Percentiles rank a stretch among this genome's conserved stretches.
Conservation (phyloP, 2,797 vertebrate species). For the Myotis vivesi region DNA sequence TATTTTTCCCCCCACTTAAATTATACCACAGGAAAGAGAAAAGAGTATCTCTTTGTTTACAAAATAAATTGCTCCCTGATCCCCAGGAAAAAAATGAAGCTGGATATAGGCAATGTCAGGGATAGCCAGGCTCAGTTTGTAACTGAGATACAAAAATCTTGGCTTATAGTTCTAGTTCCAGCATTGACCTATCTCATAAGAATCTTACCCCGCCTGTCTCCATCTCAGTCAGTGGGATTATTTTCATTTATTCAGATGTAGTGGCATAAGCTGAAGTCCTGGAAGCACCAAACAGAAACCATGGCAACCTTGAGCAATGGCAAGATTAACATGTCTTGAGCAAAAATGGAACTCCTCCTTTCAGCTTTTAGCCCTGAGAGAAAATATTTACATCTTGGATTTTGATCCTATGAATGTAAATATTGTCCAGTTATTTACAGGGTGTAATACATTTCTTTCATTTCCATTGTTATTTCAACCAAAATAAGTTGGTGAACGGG, state of each 20-base stretch:
- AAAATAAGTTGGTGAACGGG: not conserved
- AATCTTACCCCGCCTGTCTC: not conserved
- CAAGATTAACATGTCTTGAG: constrained; percentile 44
- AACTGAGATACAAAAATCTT: not conserved
- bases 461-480: constrained; percentile 15
- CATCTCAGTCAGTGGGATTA: not conserved
- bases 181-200: not conserved
- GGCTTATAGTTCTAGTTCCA: constrained; percentile 23
- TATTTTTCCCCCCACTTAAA: not conserved
- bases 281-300: constrained; percentile 41
- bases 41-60: not conserved
- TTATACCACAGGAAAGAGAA: not conserved
- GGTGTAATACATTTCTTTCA: constrained; percentile 29
- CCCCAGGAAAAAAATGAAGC: not conserved
- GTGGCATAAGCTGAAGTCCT: constrained; percentile 29
- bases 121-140: not conserved
- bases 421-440: not conserved
- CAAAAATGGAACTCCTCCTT: constrained; percentile 53
- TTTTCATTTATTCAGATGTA: constrained; percentile 5
- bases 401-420: constrained; percentile 18
- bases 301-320: constrained; percentile 53
- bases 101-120: not conserved
- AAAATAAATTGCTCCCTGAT: constrained; percentile 39
- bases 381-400: constrained; percentile 59
- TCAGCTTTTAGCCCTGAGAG: constrained; percentile 8